phyloP scores from a whole-genome alignment of 2,113 vertebrate species.

The Cynopterus brachyotis region DNA sequence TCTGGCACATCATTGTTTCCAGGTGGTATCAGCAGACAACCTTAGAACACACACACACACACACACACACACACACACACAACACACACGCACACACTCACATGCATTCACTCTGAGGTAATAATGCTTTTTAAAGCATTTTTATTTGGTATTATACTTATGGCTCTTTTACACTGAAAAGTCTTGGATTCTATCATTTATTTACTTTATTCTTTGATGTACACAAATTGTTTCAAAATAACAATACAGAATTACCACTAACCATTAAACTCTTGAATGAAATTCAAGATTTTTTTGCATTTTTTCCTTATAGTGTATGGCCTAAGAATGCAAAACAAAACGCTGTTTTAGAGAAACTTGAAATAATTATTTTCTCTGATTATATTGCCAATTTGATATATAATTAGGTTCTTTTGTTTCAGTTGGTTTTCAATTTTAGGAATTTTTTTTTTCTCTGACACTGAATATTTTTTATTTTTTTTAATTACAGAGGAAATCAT shows the following conservation, averaged over 20 bases:
- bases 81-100: not conserved
- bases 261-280: not conserved
- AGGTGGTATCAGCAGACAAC: not conserved
- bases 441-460: not conserved
- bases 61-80: not conserved
- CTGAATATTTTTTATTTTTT: not conserved
- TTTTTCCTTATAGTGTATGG: not conserved
- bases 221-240: slow-evolving; percentile 33
- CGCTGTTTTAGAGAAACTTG: not conserved
- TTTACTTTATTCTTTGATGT: slow-evolving; percentile 31
- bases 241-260: not conserved
- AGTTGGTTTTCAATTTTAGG: slow-evolving; percentile 21
- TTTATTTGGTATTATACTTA: slow-evolving; percentile 19
- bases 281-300: not conserved
- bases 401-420: not conserved
- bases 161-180: not conserved
- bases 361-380: slow-evolving; percentile 49
- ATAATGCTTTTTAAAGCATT: not conserved
- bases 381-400: slow-evolving; percentile 10
- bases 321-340: not conserved
- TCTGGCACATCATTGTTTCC: not conserved
- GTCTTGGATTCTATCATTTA: not conserved
- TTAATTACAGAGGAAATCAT: not conserved
- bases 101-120: not conserved
- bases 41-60: not conserved